Evolutionary conservation across 2,797 vertebrate genomes (phyloP), one percentile per base, ranked within the genome.

Genomic region (Gadopsis bispinosus): DNA sequence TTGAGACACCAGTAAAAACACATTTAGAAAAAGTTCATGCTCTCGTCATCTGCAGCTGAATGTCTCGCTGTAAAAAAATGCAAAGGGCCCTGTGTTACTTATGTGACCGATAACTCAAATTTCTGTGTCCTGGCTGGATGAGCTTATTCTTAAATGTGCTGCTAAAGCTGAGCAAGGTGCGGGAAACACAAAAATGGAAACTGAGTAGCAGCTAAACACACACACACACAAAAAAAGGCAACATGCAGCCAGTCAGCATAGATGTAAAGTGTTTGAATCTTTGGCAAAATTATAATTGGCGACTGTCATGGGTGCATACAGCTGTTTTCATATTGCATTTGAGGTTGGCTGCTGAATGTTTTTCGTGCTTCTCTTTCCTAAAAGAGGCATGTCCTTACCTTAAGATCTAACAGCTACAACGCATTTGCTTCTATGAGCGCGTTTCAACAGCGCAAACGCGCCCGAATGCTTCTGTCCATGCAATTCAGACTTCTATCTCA

Each of bases 301-400:
- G 88, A 89, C 78, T 59, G 78, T 88, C 74, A 83, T 87, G 85
- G 89, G 75, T 88, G 87, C 86, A 89, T 88, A 85, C 77, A 45
- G 71, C 73, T 82, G 84, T 89, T 91, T 91, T 85, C 67, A 87
- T 93, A 94, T 94, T 94, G 92, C 91, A 87, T 93, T 80, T 69
- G 79, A 88, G 83, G 86, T 87, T 83, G 77, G 75, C 83, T 81
- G 86, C 69, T 58, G n/a, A 47, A 33, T 5, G 59, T 80, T 80
- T 71, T 51, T 51, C 76, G 41, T 74, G 67, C 80, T 80, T 82
- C 73, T 78, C 80, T 77, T 80, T 74, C 35, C 54, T 67, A 56
- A 80, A 83, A 88, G 41, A 39, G 50, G n/a, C 71, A 48, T 39
- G 14, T 69, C 26, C 54, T 55, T 54, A 37, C 35, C 77, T 74